These are phyloP conservation scores for Tachysurus fulvidraco DNA, from an alignment of 2,113 vertebrate species.

Conservation along the genomic window DNA sequence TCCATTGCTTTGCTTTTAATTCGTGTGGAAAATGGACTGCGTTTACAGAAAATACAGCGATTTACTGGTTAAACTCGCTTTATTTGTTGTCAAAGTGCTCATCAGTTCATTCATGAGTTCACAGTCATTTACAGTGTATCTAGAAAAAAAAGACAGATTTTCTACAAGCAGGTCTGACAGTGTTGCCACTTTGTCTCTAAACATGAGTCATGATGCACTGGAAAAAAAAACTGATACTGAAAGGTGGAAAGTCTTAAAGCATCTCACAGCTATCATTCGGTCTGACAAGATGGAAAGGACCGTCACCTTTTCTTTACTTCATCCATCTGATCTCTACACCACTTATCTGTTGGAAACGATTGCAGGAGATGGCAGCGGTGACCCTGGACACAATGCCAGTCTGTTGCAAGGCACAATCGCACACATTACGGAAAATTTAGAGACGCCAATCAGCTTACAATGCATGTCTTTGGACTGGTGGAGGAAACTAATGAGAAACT, in stretches of 20 bases:
- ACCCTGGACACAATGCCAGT: no score
- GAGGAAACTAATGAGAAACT: no score
- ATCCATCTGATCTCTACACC: background rate
- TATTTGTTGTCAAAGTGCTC: background rate
- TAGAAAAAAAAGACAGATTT: background rate
- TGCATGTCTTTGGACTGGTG: no score
- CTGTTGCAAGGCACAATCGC: no score
- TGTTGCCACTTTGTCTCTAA: background rate
- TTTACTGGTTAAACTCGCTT: constrained; percentile 5
- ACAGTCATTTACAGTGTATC: background rate
- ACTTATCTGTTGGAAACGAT: no score
- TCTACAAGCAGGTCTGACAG: background rate
- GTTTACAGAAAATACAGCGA: background rate
- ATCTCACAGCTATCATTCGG: background rate
- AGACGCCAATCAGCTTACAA: no score
- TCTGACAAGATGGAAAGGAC: background rate
- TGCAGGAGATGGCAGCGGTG: no score
- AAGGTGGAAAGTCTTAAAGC: background rate
- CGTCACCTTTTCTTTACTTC: background rate
- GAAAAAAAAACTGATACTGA: background rate
- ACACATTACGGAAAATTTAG: no score
- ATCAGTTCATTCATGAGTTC: background rate
- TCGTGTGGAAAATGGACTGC: constrained; percentile 29
- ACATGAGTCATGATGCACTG: background rate
- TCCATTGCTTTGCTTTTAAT: constrained; percentile 22